These are phyloP conservation scores for Atta cephalotes DNA, from an alignment of 1,140 invertebrate genomes.

Conservation along the genomic window DNA sequence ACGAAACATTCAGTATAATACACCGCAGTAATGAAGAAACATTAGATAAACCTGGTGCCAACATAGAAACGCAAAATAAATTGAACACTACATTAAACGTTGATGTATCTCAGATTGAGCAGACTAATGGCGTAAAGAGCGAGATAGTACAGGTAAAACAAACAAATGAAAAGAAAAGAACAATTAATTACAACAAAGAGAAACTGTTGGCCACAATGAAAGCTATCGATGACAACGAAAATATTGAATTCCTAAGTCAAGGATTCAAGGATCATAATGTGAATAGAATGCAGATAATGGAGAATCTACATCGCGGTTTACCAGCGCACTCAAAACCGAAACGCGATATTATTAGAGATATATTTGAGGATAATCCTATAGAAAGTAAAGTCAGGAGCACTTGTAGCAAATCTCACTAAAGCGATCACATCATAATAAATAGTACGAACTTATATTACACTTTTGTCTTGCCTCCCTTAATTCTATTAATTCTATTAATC, in stretches of 20 bases:
- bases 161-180: slow-evolving; percentile 76
- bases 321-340: slow-evolving; percentile 80
- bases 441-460: neutral
- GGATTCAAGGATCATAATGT: slow-evolving; percentile 70
- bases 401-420: slow-evolving; percentile 66
- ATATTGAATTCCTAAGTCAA: slow-evolving; percentile 85
- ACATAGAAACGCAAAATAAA: slow-evolving; percentile 63
- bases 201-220: slow-evolving; percentile 89
- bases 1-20: neutral
- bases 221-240: slow-evolving; percentile 89
- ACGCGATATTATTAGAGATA: slow-evolving; percentile 82
- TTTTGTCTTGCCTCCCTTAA: slow-evolving; percentile 13
- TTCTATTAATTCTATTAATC: no score
- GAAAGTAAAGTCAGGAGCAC: slow-evolving; percentile 60
- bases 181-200: slow-evolving; percentile 86
- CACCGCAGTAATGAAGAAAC: neutral
- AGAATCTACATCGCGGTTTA: slow-evolving; percentile 82
- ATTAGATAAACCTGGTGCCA: neutral
- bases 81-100: slow-evolving; percentile 37
- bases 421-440: slow-evolving; percentile 8
- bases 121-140: slow-evolving; percentile 62
- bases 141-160: slow-evolving; percentile 24
- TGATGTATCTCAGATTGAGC: slow-evolving; percentile 28
- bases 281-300: slow-evolving; percentile 81
- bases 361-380: slow-evolving; percentile 76